Percentiles rank a stretch among this genome's conserved stretches.
Evolutionary conservation across 2,888 invertebrate species (phyloP).

Genomic region (Coelopa pilipes): DNA sequence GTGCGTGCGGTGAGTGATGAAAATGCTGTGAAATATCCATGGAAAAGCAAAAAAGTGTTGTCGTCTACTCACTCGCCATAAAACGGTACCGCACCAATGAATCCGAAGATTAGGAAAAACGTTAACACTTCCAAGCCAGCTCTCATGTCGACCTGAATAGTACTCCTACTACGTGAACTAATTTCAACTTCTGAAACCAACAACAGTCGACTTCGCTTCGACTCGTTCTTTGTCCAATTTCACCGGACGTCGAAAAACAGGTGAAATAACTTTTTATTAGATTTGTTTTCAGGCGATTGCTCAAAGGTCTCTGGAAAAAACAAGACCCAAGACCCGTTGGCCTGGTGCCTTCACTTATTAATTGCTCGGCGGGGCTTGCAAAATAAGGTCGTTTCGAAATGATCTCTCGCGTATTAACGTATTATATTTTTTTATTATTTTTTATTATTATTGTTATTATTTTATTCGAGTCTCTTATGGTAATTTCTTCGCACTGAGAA

Average conservation of each 20-base stretch:
- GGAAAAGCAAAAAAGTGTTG: neutral
- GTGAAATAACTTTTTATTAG: no score
- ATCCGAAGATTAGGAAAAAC: conserved; percentile 33
- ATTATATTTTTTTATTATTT: no score
- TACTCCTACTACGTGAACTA: no score
- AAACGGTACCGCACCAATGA: conserved; percentile 38
- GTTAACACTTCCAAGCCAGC: conserved; percentile 30
- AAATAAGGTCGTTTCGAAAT: conserved; percentile 44
- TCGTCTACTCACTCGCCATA: conserved; percentile 40
- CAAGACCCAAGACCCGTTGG: no score
- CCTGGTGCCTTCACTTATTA: neutral
- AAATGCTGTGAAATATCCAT: no score
- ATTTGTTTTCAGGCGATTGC: no score
- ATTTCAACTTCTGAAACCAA: conserved; percentile 13
- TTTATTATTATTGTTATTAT: conserved; percentile 3
- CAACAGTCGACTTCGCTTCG: no score
- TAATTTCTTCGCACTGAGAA: neutral
- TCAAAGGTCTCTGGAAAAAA: no score
- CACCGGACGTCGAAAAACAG: no score
- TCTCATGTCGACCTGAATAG: conserved; percentile 20
- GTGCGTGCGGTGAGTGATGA: no score
- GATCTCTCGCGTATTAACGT: conserved; percentile 8
- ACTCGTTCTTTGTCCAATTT: no score
- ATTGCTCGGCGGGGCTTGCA: conserved; percentile 38
- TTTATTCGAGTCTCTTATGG: neutral